Conservation (phyloP, 2,888 invertebrate species). For the Thalpophila matura region DNA sequence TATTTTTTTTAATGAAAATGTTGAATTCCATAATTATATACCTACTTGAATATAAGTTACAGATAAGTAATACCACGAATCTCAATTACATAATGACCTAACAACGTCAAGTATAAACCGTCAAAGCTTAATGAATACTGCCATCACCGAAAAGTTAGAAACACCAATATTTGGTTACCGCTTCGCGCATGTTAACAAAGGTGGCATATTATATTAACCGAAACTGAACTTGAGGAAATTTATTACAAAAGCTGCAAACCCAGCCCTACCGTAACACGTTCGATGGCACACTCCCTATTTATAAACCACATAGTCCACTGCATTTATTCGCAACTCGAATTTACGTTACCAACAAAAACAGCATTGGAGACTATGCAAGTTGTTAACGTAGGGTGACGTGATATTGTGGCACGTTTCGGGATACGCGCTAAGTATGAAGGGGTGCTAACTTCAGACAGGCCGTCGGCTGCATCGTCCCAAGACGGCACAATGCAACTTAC, state of each 20-base stretch:
- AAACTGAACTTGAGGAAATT: constrained; percentile 80
- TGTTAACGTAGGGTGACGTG: constrained; percentile 21
- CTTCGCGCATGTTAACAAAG: constrained; percentile 78
- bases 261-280: constrained; percentile 49
- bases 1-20: too few species aligned
- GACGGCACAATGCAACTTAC: constrained; percentile 74
- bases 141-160: constrained; percentile 71
- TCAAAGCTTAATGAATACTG: constrained; percentile 71
- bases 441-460: constrained; percentile 79
- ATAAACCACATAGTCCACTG: constrained; percentile 17
- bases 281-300: background rate
- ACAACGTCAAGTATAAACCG: constrained; percentile 41
- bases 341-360: background rate
- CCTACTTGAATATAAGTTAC: too few species aligned
- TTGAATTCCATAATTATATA: too few species aligned
- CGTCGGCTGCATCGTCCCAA: constrained; percentile 71
- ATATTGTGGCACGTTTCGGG: constrained; percentile 24
- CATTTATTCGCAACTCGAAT: background rate
- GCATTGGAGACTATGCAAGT: constrained; percentile 25
- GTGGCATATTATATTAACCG: constrained; percentile 83
- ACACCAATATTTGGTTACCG: constrained; percentile 83
- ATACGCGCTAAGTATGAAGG: constrained; percentile 76
- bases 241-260: constrained; percentile 77
- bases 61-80: constrained; percentile 21
- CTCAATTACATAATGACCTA: constrained; percentile 33